These are phyloP conservation scores for Rhizomys pruinosus DNA, from an alignment of 2,113 vertebrate genomes.

Conservation along the genomic window DNA sequence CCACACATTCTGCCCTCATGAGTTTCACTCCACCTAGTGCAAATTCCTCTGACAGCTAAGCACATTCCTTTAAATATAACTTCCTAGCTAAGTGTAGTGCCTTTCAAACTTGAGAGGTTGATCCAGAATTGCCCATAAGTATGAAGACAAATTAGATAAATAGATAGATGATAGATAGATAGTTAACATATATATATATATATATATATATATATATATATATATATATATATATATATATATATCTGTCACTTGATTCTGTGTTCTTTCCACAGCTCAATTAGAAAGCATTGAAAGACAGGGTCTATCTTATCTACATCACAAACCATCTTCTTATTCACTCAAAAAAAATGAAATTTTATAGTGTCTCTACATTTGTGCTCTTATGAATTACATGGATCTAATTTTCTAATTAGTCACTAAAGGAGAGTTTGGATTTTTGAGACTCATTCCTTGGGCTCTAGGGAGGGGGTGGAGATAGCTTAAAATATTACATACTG, in stretches of 20 bases:
- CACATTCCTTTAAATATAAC: background rate
- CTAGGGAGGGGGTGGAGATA: background rate
- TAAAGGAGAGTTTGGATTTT: background rate
- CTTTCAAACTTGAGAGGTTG: background rate
- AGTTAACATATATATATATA: too few species aligned
- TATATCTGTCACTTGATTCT: background rate
- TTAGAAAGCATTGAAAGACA: conserved; percentile 38
- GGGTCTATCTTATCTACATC: background rate
- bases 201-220: too few species aligned
- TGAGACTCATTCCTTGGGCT: background rate
- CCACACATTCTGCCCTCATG: background rate
- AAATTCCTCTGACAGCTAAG: conserved; percentile 15
- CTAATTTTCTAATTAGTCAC: conserved; percentile 25
- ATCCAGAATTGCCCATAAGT: background rate
- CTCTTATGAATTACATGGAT: background rate
- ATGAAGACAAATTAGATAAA: background rate
- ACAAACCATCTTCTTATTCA: background rate
- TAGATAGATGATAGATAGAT: too few species aligned
- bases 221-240: background rate
- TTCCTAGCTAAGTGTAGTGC: background rate
- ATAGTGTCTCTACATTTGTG: background rate
- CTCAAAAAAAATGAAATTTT: background rate
- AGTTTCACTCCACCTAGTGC: background rate
- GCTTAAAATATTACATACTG: background rate
- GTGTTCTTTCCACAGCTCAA: conserved; percentile 1